Evolutionary conservation across 2,888 invertebrate species (phyloP), one percentile per base, ranked within the genome.

Genomic region (Catotricha subobsoleta): DNA sequence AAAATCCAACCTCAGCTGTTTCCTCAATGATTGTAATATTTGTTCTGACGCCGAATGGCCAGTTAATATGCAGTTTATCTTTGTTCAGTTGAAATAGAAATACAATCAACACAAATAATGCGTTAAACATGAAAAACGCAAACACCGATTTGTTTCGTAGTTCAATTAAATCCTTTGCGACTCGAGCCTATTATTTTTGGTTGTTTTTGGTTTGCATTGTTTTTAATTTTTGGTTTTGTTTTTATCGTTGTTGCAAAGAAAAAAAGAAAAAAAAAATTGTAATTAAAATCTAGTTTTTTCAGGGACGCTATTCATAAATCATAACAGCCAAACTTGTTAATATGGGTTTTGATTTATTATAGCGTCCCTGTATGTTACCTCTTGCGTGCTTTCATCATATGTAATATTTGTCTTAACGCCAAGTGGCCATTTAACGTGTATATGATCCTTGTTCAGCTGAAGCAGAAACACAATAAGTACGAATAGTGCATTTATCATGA

Each of bases 71-170:
- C 65, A 95, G 78, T 69, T 87, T 86, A 72, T 92, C 90, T 79
- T 94, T 94, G 73, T 95, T 92, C 68, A 95, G 77, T 79, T 97
- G 95, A 65, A 98, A 82, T 67, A 97, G 82, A 71, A 97, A 90
- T 61, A 97, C 92, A 68, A 94, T 87, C 71, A 97, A 80, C 65
- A 95, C 90, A 79, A 95, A 97, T 62, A 97, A 79, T 66, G 94
- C 88, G 78, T 97, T 98, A 75, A 95, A 83, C 94, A 97, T 95
- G 72, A 95, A 84, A 79, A 95, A 94, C 62, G 87, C 88, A 68
- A 92, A 91, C 59, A 91, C 90, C 58, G 88, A 87, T 67, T 92
- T 91, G 77, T 95, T 95, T 60, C 95, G 75, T 60, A 95, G 78
- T 62, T 92, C 92, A 62, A 86, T 76, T 66, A 97, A 74, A 67